A percentile compares a stretch with the other conserved stretches of the same genome.
Evolutionary conservation across 2,113 vertebrate genomes (phyloP).

Genomic region (Oplegnathus fasciatus): DNA sequence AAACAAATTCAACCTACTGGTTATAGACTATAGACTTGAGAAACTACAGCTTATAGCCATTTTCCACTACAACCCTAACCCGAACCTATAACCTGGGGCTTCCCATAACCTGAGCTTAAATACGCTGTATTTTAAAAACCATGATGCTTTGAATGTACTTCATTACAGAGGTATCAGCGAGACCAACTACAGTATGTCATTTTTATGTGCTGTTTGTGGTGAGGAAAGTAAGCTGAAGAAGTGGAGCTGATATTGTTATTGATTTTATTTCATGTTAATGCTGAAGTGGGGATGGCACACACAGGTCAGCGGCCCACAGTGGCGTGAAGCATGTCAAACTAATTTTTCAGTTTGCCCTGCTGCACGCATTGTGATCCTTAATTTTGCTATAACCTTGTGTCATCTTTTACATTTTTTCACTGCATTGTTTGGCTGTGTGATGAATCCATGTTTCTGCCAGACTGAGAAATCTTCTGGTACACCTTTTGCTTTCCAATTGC

Average conservation of each 20-base stretch:
- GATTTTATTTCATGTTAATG: not conserved
- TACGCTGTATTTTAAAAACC: too few species aligned
- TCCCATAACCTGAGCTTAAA: too few species aligned
- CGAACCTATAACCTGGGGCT: too few species aligned
- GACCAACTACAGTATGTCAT: not conserved
- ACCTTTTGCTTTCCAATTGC: not conserved
- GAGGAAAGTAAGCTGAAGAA: not conserved
- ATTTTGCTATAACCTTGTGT: not conserved
- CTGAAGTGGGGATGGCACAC: not conserved
- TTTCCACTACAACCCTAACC: not conserved
- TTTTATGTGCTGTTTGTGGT: not conserved
- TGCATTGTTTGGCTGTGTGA: not conserved
- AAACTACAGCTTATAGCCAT: not conserved
- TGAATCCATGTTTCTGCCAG: not conserved
- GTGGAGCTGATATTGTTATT: not conserved
- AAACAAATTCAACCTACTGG: not conserved
- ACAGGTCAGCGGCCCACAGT: not conserved
- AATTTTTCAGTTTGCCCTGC: not conserved
- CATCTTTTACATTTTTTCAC: not conserved
- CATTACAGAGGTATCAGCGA: not conserved
- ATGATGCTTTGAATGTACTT: not conserved
- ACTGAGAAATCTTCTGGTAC: not conserved
- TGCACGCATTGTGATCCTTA: not conserved
- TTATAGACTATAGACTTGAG: not conserved
- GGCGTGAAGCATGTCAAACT: not conserved